Percentiles rank a stretch among this genome's conserved stretches.
phyloP scores from a whole-genome alignment of 2,888 invertebrate species.

The Xanthia icteritia region DNA sequence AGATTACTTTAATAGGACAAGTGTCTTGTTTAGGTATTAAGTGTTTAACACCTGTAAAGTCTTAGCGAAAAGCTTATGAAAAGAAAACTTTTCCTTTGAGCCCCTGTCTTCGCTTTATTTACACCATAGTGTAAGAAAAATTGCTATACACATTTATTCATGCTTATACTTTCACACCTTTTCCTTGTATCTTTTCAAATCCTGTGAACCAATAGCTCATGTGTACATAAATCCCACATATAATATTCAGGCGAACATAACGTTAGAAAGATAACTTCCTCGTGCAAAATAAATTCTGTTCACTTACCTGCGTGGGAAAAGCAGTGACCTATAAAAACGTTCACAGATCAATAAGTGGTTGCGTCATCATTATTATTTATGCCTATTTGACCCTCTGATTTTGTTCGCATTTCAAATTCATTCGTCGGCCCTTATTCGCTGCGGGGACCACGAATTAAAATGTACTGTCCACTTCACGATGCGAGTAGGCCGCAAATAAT shows the following conservation, averaged over 20 bases:
- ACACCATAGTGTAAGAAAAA: neutral
- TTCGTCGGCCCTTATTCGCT: slow-evolving; percentile 63
- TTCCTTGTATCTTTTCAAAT: slow-evolving; percentile 35
- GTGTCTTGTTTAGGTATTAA: neutral
- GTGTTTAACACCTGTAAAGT: too few species aligned
- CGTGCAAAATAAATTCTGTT: slow-evolving; percentile 59
- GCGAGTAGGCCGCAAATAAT: slow-evolving; percentile 71
- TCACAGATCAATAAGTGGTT: slow-evolving; percentile 57
- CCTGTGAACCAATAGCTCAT: slow-evolving; percentile 27
- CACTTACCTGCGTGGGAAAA: slow-evolving; percentile 52
- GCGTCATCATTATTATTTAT: slow-evolving; percentile 53
- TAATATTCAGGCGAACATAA: slow-evolving; percentile 50
- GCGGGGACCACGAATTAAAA: slow-evolving; percentile 68
- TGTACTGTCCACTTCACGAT: slow-evolving; percentile 70
- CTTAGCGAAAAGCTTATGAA: neutral
- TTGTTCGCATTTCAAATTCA: slow-evolving; percentile 64
- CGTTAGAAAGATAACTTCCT: slow-evolving; percentile 52
- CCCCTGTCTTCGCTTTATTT: neutral
- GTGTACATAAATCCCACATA: slow-evolving; percentile 40
- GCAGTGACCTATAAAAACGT: slow-evolving; percentile 61
- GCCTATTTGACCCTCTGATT: slow-evolving; percentile 45
- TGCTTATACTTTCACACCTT: slow-evolving; percentile 2
- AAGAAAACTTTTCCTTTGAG: slow-evolving; percentile 1
- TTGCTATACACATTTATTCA: slow-evolving; percentile 24
- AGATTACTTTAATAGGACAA: neutral